Conservation (phyloP, 2,113 vertebrate genomes). For the Perca schrenkii region DNA sequence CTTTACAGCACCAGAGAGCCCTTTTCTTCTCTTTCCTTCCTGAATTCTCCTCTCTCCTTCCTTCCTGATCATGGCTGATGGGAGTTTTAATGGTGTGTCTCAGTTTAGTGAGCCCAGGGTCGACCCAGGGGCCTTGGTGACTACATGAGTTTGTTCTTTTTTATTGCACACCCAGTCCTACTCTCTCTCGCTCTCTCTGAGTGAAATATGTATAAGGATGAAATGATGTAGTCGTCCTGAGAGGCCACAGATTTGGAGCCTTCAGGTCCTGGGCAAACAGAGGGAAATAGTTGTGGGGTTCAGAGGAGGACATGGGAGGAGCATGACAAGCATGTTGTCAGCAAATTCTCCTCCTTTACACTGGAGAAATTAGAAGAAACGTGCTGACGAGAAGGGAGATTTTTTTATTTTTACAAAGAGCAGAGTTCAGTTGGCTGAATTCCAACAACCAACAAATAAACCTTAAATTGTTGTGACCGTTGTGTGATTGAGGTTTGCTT, state of each 20-base stretch:
- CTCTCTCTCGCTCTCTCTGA: not conserved
- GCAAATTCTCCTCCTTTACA: slow-evolving; percentile 11
- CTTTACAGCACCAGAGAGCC: slow-evolving; percentile 24
- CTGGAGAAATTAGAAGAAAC: slow-evolving; percentile 18
- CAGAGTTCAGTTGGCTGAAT: slow-evolving; percentile 32
- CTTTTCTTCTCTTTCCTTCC: slow-evolving; percentile 26
- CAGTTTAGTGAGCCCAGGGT: slow-evolving; percentile 22
- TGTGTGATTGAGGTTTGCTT: slow-evolving; percentile 28
- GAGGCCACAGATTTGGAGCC: slow-evolving; percentile 38
- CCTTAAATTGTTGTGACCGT: not conserved
- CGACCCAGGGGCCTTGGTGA: slow-evolving; percentile 18
- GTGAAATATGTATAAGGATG: slow-evolving; percentile 25
- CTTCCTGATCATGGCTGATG: slow-evolving; percentile 34
- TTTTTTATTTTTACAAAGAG: not conserved
- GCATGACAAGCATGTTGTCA: slow-evolving; percentile 11
- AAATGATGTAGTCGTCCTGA: slow-evolving; percentile 35
- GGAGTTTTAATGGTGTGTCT: slow-evolving; percentile 30
- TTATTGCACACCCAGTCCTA: not conserved
- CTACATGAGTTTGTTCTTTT: slow-evolving; percentile 15
- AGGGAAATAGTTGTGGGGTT: slow-evolving; percentile 34
- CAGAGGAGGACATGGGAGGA: slow-evolving; percentile 47
- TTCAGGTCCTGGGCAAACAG: slow-evolving; percentile 1
- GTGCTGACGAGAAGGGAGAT: not conserved
- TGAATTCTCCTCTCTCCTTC: slow-evolving; percentile 16
- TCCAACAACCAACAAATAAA: slow-evolving; percentile 26